phyloP scores from a whole-genome alignment of 2,113 vertebrate species.

The Osmerus eperlanus region DNA sequence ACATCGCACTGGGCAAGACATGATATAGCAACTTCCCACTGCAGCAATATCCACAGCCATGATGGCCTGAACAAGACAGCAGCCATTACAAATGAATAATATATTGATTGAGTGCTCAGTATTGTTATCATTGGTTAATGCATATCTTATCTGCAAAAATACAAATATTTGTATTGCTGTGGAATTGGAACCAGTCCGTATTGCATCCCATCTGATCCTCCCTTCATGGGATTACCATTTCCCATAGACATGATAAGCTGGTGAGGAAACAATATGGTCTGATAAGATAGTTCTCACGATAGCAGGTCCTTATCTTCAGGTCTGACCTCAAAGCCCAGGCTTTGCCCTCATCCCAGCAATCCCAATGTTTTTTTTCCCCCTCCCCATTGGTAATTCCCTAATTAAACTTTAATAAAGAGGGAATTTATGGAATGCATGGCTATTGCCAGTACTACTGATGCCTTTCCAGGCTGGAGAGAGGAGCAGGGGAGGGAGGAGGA shows the following conservation, averaged over 20 bases:
- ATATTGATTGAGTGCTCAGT: conserved; percentile 39
- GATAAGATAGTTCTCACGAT: conserved; percentile 47
- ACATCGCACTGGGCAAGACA: conserved; percentile 34
- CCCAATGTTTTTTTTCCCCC: conserved; percentile 33
- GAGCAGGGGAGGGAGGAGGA: neutral
- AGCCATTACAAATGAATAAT: conserved; percentile 36
- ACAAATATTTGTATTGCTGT: conserved; percentile 55
- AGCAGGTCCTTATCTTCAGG: conserved; percentile 43
- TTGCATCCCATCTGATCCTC: conserved; percentile 47
- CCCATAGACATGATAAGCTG: conserved; percentile 39
- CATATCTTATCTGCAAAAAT: conserved; percentile 53
- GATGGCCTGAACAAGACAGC: conserved; percentile 14
- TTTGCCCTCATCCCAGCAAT: conserved; percentile 37
- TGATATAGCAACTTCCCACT: conserved; percentile 29
- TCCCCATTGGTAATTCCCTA: conserved; percentile 50
- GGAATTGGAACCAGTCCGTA: conserved; percentile 51
- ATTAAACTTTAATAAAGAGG: conserved; percentile 66
- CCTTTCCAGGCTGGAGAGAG: conserved; percentile 1
- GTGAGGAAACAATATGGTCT: conserved; percentile 42
- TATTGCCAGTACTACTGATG: conserved; percentile 15
- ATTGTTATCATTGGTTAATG: conserved; percentile 43
- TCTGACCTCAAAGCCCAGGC: conserved; percentile 35
- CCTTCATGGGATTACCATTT: conserved; percentile 45
- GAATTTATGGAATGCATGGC: conserved; percentile 60
- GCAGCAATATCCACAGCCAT: conserved; percentile 13